phyloP scores from a whole-genome alignment of 2,113 vertebrate genomes.

The Pedetes capensis region DNA sequence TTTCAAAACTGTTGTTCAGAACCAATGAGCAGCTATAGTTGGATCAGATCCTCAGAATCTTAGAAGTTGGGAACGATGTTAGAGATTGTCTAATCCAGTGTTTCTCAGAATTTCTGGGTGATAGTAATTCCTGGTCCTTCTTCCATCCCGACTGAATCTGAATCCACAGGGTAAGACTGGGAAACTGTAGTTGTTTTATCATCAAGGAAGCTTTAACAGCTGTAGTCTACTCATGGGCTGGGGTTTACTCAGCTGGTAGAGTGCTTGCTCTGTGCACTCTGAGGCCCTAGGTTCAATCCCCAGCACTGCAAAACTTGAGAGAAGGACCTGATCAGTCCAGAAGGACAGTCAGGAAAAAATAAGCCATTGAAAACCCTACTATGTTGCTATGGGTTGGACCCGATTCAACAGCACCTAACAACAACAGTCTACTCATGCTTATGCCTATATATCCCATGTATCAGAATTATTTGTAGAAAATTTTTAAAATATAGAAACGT shows the following conservation, averaged over 20 bases:
- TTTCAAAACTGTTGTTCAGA: slow-evolving; percentile 27
- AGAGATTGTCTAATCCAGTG: neutral
- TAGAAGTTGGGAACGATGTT: neutral
- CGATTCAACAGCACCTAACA: too few relatives aligned
- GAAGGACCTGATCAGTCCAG: too few relatives aligned
- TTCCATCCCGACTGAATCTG: slow-evolving; percentile 19
- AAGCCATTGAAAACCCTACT: too few relatives aligned
- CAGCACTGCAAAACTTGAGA: too few relatives aligned
- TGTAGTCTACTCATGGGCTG: neutral
- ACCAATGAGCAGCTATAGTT: neutral
- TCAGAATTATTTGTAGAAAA: neutral
- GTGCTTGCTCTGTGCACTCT: too few relatives aligned
- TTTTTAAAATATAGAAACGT: neutral
- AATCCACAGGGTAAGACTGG: neutral
- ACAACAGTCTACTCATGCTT: neutral
- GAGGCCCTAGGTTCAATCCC: too few relatives aligned
- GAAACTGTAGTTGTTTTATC: slow-evolving; percentile 31
- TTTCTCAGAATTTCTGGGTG: neutral
- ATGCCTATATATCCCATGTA: neutral
- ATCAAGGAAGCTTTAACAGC: neutral
- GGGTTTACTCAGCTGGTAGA: too few relatives aligned
- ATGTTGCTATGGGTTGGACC: too few relatives aligned
- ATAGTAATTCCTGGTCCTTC: neutral
- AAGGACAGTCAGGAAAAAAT: too few relatives aligned
- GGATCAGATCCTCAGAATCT: neutral